Conservation (phyloP, 2,113 vertebrate genomes). For the Lutjanus erythropterus region DNA sequence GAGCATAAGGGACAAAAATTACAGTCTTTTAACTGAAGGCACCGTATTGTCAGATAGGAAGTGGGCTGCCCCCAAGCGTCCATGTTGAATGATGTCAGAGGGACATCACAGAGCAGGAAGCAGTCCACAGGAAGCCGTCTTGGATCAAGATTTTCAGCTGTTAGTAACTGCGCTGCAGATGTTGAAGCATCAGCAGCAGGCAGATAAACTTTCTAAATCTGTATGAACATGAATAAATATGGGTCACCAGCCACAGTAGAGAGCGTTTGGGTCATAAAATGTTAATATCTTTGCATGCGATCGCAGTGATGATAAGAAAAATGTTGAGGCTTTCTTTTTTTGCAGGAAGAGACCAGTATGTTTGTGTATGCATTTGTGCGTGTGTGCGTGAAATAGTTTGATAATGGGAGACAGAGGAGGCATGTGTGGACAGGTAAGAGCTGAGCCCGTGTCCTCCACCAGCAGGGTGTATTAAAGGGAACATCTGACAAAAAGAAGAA, state of each 20-base stretch:
- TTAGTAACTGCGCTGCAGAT: not conserved
- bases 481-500: conserved; percentile 18
- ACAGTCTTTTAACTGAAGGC: not conserved
- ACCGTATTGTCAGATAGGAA: conserved; percentile 30
- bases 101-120: conserved; percentile 68
- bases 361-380: not conserved
- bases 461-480: not conserved
- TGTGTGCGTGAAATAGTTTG: conserved; percentile 31
- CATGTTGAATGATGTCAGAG: conserved; percentile 62
- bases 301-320: not conserved
- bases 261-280: not conserved
- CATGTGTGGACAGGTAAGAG: conserved; percentile 64
- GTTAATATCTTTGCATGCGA: not conserved
- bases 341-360: not conserved
- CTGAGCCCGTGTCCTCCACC: conserved; percentile 16
- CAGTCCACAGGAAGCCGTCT: conserved; percentile 18
- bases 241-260: too few relatives aligned
- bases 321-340: not conserved
- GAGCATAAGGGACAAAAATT: not conserved
- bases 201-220: not conserved
- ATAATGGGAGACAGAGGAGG: conserved; percentile 19
- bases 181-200: conserved; percentile 2
- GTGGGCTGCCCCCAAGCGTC: conserved; percentile 42
- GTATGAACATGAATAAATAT: not conserved
- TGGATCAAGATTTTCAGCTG: not conserved